phyloP scores from a whole-genome alignment of 2,113 vertebrate genomes.

The Tragelaphus strepsiceros region DNA sequence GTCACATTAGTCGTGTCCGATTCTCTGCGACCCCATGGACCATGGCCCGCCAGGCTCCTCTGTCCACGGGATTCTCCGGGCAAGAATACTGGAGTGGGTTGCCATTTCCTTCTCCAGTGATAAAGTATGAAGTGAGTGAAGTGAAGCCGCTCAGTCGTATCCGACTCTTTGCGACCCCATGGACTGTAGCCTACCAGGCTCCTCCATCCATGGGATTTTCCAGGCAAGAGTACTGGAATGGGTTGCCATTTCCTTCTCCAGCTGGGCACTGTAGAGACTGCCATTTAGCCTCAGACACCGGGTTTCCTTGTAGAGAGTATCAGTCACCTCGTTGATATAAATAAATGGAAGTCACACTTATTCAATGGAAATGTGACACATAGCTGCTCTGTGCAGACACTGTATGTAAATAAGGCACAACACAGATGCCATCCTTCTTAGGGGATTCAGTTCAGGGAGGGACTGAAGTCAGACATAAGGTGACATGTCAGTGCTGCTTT shows the following conservation, averaged over 20 bases:
- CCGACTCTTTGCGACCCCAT: neutral
- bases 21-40: neutral
- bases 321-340: neutral
- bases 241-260: neutral
- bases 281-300: neutral
- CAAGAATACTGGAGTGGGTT: neutral
- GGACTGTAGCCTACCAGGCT: neutral
- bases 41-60: fast-evolving
- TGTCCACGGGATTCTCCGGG: neutral
- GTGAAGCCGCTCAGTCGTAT: neutral
- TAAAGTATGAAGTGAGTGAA: neutral
- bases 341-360: neutral
- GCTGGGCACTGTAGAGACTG: neutral
- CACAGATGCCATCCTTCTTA: neutral
- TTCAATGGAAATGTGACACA: neutral
- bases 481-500: neutral
- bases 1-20: neutral
- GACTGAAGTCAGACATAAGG: neutral
- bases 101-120: neutral
- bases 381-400: neutral
- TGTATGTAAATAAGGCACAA: neutral
- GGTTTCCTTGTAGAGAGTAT: neutral
- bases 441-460: neutral
- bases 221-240: neutral
- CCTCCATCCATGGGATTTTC: neutral